Evolutionary conservation across 2,888 invertebrate species (phyloP), one percentile per base, ranked within the genome.

Genomic region (Drosophila helvetica): DNA sequence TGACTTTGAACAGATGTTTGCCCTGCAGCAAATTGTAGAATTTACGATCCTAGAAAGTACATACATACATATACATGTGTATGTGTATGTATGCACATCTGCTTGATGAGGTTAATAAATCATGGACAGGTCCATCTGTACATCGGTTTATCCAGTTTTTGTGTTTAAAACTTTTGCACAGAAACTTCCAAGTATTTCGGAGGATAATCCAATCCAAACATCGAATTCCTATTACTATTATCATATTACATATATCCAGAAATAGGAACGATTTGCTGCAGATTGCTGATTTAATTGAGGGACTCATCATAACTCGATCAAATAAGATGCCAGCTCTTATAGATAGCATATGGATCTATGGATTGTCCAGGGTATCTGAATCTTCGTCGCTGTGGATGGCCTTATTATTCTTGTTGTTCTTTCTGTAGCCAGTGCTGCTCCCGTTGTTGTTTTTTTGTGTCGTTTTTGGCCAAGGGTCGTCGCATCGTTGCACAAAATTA

Each of bases 401-500:
- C 38, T n/a, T 48, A n/a, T n/a, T 38, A 38, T 69, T 56, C 43
- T 46, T 68, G 33, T 67, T 48, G 66, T 66, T 68, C 54, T 67
- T 56, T 57, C 56, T 68, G 58, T 48, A 38, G 38, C 38, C 38
- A 38, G n/a, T 67, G 57, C 33, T 38, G 33, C 18, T 46, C 18
- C 27, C 45, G 43, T 61, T 58, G 18, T 52, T 25, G 25, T 38
- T 47, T 45, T 52, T 52, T 45, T 52, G 33, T 52, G 54, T 63
- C 50, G 45, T 53, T 67, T 85, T 85, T 82, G 86, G 86, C 83
- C 82, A 82, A 86, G 82, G 86, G 82, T 82, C 86, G 82, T 86
- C 86, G 82, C 86, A 82, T 82, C 86, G 82, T 86, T 82, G 82
- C 82, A 82, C 82, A 82, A 82, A 86, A 82, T 86, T 82, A 86